These are phyloP conservation scores for Microctenopoma stevenorrisi DNA, from an alignment of 2,797 vertebrate species.

Conservation along the genomic window DNA sequence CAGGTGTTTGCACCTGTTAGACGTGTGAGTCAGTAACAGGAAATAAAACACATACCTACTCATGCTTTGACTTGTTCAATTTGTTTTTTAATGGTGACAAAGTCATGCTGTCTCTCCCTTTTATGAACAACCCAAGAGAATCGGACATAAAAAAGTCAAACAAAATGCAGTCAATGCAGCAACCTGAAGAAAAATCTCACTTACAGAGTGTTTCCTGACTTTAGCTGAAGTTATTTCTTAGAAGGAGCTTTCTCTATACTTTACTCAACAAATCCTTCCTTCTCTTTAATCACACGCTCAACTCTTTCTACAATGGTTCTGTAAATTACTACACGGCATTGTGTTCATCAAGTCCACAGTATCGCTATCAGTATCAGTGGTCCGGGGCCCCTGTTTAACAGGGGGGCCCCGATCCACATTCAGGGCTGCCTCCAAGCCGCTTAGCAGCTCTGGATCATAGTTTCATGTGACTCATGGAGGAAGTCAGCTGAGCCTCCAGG, in stretches of 20 bases:
- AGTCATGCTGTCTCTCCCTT: slow-evolving; percentile 1
- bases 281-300: too few species aligned
- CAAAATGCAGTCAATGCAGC: not conserved
- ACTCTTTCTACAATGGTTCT: too few species aligned
- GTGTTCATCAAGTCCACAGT: too few species aligned
- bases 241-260: too few species aligned
- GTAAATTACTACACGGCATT: not conserved
- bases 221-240: too few species aligned
- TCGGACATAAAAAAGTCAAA: not conserved
- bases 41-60: slow-evolving; percentile 24
- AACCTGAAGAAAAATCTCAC: not conserved
- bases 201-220: too few species aligned
- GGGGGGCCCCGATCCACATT: not conserved
- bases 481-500: slow-evolving; percentile 74
- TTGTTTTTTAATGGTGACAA: slow-evolving; percentile 1
- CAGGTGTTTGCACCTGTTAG: not conserved
- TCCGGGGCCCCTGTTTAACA: not conserved
- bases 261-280: too few species aligned
- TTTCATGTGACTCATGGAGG: slow-evolving; percentile 65
- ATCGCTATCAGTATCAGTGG: too few species aligned
- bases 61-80: not conserved
- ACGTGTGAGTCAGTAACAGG: not conserved
- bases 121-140: not conserved
- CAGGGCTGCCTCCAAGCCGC: not conserved
- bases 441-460: slow-evolving; percentile 48